Base-by-base conservation (phyloP, 2,113 vertebrate species). In the Crotalus helleri region DNA sequence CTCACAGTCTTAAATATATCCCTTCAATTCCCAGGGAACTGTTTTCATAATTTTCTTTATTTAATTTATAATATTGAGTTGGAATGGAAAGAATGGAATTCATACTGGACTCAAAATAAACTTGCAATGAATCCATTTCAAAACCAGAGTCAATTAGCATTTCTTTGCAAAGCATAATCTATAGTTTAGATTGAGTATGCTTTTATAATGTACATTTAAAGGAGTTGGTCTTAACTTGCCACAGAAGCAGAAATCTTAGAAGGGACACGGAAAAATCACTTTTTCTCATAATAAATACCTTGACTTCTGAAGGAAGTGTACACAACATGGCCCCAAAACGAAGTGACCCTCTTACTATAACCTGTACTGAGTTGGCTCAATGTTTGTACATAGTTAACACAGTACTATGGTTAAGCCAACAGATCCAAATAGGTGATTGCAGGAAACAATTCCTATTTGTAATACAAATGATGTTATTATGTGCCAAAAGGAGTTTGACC, bases 1-100 rank as follows among this genome's bases (percentile, higher is more conserved):
- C 95, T 94, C 90, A 86, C 26, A 88, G 51, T 90, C 93, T 88
- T 92, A 5, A 92, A 64, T 55, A 64, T 0, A 51, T 23, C 85
- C 19, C 2, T 87, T 61, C 24, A 54, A 88, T 92, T 92, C 33
- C 59, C n/a, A 74, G 13, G 64, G 58, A 93, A 24, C 6, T 69
- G 92, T 87, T 87, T 94, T 91, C 92, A 92, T 53, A 91, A 61
- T 91, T 94, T 21, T 92, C 49, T 92, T 93, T 87, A 54, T 87
- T 2, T 46, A 92, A 91, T 59, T 58, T 94, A 92, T 21, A 91
- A 23, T 3, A 21, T 58, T 3, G 90, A 55, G 92, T 92, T 0
- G 0, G 0, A 53, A 58, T 23, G 57, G 21, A 17, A 58, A 58
- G 57, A 0, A 93, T 59, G 17, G 9, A 24, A 85, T 33, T 29